Percentiles rank a stretch among this genome's conserved stretches.
Evolutionary conservation across 2,797 vertebrate species (phyloP).

Genomic region (Sciaenops ocellatus): DNA sequence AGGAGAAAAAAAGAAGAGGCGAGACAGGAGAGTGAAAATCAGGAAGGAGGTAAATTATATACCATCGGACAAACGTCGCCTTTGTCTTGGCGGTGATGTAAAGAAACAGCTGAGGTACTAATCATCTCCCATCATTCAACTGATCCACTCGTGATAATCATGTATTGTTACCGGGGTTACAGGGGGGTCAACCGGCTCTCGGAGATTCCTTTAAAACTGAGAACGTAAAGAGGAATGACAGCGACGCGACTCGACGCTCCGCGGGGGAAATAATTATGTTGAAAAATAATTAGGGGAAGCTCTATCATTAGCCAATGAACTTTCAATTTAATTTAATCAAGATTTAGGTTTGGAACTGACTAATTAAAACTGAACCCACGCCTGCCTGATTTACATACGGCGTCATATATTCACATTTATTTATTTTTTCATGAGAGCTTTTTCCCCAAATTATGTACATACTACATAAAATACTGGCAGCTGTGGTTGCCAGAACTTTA

Average conservation of each 20-base stretch:
- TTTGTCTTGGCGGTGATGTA: constrained; percentile 53
- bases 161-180: constrained; percentile 53
- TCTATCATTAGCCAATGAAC: constrained; percentile 45
- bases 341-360: constrained; percentile 47
- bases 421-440: neutral
- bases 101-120: constrained; percentile 48
- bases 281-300: constrained; percentile 51
- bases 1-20: constrained; percentile 11
- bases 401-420: neutral
- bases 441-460: constrained; percentile 28
- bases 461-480: too few species aligned
- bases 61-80: constrained; percentile 56
- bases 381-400: neutral
- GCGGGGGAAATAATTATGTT: constrained; percentile 48
- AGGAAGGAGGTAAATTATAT: constrained; percentile 62
- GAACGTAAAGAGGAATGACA: constrained; percentile 32
- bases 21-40: constrained; percentile 30
- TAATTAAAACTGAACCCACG: constrained; percentile 34
- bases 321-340: constrained; percentile 57
- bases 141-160: constrained; percentile 68
- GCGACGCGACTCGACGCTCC: constrained; percentile 8
- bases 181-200: constrained; percentile 50
- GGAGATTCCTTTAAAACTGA: constrained; percentile 41
- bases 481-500: too few species aligned
- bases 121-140: constrained; percentile 59